Conservation (phyloP, 2,888 invertebrate genomes). For the Myopa testacea region DNA sequence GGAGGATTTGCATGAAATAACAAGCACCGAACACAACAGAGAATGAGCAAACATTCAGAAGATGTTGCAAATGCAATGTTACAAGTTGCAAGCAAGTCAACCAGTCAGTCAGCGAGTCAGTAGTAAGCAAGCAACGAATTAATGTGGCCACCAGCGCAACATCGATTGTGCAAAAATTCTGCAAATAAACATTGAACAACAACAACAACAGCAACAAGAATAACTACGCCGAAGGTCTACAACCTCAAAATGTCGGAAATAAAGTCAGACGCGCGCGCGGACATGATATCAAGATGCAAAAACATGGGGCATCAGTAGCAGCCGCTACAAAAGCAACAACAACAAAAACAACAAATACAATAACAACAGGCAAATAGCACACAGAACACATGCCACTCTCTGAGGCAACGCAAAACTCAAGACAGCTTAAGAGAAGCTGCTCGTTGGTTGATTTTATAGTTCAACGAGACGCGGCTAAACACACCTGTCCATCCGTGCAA, state of each 20-base stretch:
- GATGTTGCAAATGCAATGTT: no score
- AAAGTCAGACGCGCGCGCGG: conserved; percentile 26
- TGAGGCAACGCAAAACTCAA: neutral
- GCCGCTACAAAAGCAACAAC: neutral
- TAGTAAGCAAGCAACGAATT: no score
- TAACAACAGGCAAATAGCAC: neutral
- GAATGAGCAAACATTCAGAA: no score
- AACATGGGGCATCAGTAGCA: conserved; percentile 15
- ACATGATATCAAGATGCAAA: conserved; percentile 29
- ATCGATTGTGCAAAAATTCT: neutral
- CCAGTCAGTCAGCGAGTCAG: no score
- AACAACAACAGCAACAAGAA: neutral
- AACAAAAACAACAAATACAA: neutral
- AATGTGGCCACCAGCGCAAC: neutral
- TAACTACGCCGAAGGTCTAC: conserved; percentile 25
- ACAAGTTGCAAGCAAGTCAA: no score
- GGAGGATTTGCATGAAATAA: no score
- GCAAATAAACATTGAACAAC: neutral
- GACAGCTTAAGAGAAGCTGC: neutral
- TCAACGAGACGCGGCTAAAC: neutral
- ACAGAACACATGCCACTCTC: conserved; percentile 4
- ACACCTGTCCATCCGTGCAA: conserved; percentile 28
- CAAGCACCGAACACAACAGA: no score
- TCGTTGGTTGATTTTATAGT: neutral
- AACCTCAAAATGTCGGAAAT: conserved; percentile 39